Evolutionary conservation across 2,888 invertebrate genomes (phyloP).

Genomic region (Ischnura elegans): DNA sequence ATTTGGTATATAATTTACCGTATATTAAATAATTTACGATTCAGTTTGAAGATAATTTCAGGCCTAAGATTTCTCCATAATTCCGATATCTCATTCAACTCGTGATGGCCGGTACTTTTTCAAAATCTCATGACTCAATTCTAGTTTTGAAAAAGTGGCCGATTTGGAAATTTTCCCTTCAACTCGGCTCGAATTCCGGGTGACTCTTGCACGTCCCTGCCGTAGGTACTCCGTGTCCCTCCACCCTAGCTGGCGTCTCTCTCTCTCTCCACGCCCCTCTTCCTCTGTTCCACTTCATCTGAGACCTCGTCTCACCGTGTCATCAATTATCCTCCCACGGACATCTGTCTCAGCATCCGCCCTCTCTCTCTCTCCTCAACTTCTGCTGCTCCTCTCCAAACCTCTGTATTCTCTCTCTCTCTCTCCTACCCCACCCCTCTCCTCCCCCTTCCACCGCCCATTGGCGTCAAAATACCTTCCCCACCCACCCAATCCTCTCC

Average conservation of each 20-base stretch:
- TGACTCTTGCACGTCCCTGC: too few species aligned
- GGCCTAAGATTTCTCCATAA: too few species aligned
- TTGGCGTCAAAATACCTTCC: neutral
- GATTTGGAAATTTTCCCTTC: too few species aligned
- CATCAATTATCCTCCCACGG: slow-evolving; percentile 64
- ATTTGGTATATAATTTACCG: too few species aligned
- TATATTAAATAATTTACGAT: too few species aligned
- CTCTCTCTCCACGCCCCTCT: neutral
- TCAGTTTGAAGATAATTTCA: too few species aligned
- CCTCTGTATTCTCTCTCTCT: slow-evolving; percentile 48
- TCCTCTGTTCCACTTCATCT: slow-evolving; percentile 39
- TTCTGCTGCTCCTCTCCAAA: slow-evolving; percentile 22
- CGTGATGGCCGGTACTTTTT: too few species aligned
- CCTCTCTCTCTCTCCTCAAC: slow-evolving; percentile 38
- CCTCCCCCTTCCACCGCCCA: neutral
- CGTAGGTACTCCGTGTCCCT: too few species aligned
- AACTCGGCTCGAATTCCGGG: too few species aligned
- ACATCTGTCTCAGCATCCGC: slow-evolving; percentile 57
- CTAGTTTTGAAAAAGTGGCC: too few species aligned
- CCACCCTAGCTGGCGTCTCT: neutral
- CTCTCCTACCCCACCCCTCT: neutral
- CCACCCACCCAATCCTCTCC: neutral
- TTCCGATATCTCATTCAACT: too few species aligned
- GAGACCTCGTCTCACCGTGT: slow-evolving; percentile 59
- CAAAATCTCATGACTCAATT: too few species aligned